These are phyloP conservation scores for Baronia brevicornis DNA, from an alignment of 2,888 invertebrate genomes.

Conservation along the genomic window DNA sequence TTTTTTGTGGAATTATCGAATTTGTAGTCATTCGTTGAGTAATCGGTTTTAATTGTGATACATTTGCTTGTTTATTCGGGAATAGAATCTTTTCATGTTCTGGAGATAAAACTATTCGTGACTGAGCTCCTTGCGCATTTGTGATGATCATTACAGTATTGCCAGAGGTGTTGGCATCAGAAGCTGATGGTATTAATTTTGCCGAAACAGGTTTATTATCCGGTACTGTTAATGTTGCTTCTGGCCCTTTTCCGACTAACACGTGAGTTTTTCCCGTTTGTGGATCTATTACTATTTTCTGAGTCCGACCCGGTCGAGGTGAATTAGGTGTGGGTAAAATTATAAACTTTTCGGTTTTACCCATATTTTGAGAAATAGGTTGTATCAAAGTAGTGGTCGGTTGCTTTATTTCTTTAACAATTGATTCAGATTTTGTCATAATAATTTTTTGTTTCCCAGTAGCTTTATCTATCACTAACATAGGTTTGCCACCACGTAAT, in stretches of 20 bases:
- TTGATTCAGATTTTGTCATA: conserved; percentile 53
- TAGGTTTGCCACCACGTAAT: conserved; percentile 59
- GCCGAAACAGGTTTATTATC: conserved; percentile 58
- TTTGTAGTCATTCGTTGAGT: conserved; percentile 49
- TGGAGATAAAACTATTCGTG: conserved; percentile 75
- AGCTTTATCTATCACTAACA: conserved; percentile 63
- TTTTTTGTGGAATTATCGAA: conserved; percentile 35
- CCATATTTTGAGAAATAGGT: conserved; percentile 34
- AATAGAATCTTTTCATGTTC: conserved; percentile 77
- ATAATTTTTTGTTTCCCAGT: conserved; percentile 68
- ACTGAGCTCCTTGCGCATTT: conserved; percentile 77
- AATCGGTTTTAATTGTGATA: conserved; percentile 54
- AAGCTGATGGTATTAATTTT: conserved; percentile 48
- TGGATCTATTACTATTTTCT: conserved; percentile 67
- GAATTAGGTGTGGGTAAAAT: conserved; percentile 54
- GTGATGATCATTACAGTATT: conserved; percentile 79
- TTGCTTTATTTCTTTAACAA: conserved; percentile 51
- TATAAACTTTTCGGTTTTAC: conserved; percentile 61
- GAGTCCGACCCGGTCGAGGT: conserved; percentile 51
- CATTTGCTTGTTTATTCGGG: conserved; percentile 63
- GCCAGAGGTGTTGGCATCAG: conserved; percentile 48
- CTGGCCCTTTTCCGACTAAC: conserved; percentile 48
- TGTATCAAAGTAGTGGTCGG: conserved; percentile 37
- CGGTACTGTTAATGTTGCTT: conserved; percentile 29
- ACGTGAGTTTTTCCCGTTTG: conserved; percentile 67